phyloP scores from a whole-genome alignment of 2,113 vertebrate species.

The Amia ocellicauda region DNA sequence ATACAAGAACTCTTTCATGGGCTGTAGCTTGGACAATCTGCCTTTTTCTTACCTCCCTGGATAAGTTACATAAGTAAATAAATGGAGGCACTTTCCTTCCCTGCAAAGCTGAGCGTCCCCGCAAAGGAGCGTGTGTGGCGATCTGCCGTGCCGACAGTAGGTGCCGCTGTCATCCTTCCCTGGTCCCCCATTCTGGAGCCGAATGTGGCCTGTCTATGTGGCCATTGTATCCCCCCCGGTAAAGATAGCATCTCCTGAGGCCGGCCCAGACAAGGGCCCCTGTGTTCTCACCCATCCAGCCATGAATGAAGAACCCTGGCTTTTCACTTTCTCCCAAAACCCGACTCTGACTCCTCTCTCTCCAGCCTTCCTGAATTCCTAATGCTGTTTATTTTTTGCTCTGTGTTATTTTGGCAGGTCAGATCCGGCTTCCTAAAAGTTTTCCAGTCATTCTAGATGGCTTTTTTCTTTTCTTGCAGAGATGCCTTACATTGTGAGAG shows the following conservation, averaged over 20 bases:
- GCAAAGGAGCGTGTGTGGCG: too few species aligned
- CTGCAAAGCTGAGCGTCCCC: too few species aligned
- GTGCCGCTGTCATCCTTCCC: constrained; percentile 19
- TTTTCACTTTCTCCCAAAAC: neutral
- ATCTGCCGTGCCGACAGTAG: constrained; percentile 7
- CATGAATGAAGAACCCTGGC: constrained; percentile 9
- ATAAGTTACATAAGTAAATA: too few species aligned
- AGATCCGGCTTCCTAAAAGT: neutral
- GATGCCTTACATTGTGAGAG: too few species aligned
- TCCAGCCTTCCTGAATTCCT: neutral
- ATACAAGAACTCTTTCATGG: too few species aligned
- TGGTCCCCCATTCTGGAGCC: neutral
- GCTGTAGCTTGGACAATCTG: too few species aligned
- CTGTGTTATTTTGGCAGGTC: too few species aligned
- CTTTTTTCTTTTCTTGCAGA: too few species aligned
- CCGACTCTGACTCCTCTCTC: neutral
- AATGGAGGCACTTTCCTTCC: too few species aligned
- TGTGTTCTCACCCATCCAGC: constrained; percentile 22
- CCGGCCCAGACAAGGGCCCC: constrained; percentile 18
- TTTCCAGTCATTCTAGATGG: too few species aligned
- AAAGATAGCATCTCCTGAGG: constrained; percentile 28
- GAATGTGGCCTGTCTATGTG: constrained; percentile 11
- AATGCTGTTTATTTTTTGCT: constrained; percentile 1
- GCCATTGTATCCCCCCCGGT: constrained; percentile 21
- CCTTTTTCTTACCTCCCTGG: too few species aligned